Conservation (phyloP, 2,888 invertebrate genomes). For the Alloscopus bannaensis region DNA sequence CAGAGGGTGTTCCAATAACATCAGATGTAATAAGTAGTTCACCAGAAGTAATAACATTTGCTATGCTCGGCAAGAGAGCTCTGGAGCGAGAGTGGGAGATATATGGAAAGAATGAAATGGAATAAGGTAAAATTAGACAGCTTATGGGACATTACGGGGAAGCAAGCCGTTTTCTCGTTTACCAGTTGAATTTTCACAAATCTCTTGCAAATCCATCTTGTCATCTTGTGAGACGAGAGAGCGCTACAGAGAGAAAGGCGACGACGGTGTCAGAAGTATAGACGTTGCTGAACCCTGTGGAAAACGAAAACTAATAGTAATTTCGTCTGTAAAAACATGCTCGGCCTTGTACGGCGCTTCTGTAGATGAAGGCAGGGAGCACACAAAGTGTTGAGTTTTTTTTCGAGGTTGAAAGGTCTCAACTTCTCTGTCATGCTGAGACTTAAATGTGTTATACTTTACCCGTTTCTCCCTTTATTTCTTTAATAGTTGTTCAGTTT, state of each 20-base stretch:
- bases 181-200: constrained; percentile 61
- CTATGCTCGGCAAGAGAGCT: constrained; percentile 5
- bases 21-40: constrained; percentile 58
- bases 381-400: constrained; percentile 19
- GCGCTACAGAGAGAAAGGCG: constrained; percentile 5
- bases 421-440: constrained; percentile 45
- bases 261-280: background rate
- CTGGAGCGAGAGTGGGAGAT: background rate
- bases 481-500: background rate
- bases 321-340: constrained; percentile 3
- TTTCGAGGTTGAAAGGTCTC: constrained; percentile 42
- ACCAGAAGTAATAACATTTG: constrained; percentile 58
- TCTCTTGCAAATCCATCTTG: constrained; percentile 64
- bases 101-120: constrained; percentile 34
- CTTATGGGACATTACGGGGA: constrained; percentile 36
- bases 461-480: constrained; percentile 3
- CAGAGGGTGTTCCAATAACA: constrained; percentile 19
- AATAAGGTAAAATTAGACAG: constrained; percentile 52
- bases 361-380: background rate
- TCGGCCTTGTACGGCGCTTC: background rate
- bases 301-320: constrained; percentile 12
- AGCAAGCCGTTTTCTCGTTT: constrained; percentile 45
- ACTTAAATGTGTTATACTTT: constrained; percentile 34
- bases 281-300: background rate
- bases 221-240: constrained; percentile 51